Evolutionary conservation across 2,113 vertebrate genomes (phyloP).

Genomic region (Gobiocypris rarus): DNA sequence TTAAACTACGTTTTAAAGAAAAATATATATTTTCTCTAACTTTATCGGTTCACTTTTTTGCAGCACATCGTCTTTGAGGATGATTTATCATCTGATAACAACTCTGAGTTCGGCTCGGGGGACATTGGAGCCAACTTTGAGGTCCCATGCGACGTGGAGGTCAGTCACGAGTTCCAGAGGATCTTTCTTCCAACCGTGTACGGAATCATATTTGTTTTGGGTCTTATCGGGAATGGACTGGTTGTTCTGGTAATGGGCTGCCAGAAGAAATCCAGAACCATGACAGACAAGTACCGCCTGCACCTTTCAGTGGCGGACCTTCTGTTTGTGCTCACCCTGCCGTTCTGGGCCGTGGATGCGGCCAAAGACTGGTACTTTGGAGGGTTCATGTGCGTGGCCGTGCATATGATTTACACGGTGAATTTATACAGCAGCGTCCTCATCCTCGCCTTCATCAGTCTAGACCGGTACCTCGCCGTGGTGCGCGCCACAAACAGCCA

Average conservation of each 20-base stretch:
- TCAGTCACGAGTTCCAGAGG: conserved; percentile 82
- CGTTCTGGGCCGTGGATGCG: conserved; percentile 95
- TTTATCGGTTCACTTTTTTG: conserved; percentile 8
- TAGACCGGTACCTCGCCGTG: conserved; percentile 96
- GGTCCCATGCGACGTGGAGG: conserved; percentile 82
- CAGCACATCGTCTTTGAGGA: conserved; percentile 72
- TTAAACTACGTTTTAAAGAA: background rate
- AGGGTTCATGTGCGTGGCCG: conserved; percentile 82
- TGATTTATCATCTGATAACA: conserved; percentile 74
- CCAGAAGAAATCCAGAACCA: conserved; percentile 91
- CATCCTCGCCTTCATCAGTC: conserved; percentile 96
- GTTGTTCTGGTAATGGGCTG: conserved; percentile 96
- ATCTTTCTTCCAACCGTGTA: conserved; percentile 92
- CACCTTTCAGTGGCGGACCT: conserved; percentile 97
- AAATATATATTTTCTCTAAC: background rate
- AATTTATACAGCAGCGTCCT: conserved; percentile 97
- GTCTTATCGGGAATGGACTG: conserved; percentile 93
- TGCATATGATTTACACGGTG: conserved; percentile 94
- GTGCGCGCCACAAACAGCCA: conserved; percentile 93
- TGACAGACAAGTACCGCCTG: conserved; percentile 95
- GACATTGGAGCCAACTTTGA: conserved; percentile 76
- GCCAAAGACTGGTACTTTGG: conserved; percentile 90
- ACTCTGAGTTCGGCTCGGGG: conserved; percentile 78
- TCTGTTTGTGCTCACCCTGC: conserved; percentile 93
- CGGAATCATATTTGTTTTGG: conserved; percentile 89